Evolutionary conservation across 2,888 invertebrate genomes (phyloP), one percentile per base, ranked within the genome.

Genomic region (Apamea anceps): DNA sequence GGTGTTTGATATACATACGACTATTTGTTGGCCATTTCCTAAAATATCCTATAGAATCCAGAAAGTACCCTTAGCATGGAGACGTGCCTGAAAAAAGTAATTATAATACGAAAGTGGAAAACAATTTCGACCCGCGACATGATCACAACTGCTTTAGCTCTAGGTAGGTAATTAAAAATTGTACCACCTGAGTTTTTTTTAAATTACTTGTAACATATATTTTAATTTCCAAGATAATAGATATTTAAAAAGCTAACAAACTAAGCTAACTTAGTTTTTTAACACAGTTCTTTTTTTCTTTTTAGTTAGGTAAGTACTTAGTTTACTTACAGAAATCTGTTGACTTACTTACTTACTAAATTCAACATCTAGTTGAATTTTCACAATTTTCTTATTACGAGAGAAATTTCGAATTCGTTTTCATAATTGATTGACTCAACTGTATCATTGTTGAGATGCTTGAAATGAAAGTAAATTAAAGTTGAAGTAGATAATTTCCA

Each of bases 391-490:
- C 28, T 28, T 68, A 60, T 76, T 54, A n/a, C 18, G 10, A 86
- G 82, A 70, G 82, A 45, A 75, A 81, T 65, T 75, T 76, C 8
- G n/a, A 70, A 73, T 65, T 51, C 63, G 67, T 48, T 75, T 57
- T 67, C 57, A 72, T 77, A 85, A 81, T 81, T 81, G 72, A 84
- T 81, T 73, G 45, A 66, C 37, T 72, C 37, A 65, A 65, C 72
- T 73, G 72, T 71, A 57, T 37, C 48, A 71, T 77, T 73, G 57
- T 77, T 62, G 48, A 77, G 32, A 74, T 37, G 63, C 65, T 72
- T 86, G 65, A 85, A 85, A 81, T 54, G 72, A 86, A 84, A 78
- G 78, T 65, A 72, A 82, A 65, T 75, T 86, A 37, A 72, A 86
- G 66, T 54, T 32, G 42, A 82, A 82, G 63, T 60, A 45, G 13